Percentiles rank a stretch among this genome's conserved stretches.
phyloP scores from a whole-genome alignment of 1,140 invertebrate species.

The Ostrea edulis region DNA sequence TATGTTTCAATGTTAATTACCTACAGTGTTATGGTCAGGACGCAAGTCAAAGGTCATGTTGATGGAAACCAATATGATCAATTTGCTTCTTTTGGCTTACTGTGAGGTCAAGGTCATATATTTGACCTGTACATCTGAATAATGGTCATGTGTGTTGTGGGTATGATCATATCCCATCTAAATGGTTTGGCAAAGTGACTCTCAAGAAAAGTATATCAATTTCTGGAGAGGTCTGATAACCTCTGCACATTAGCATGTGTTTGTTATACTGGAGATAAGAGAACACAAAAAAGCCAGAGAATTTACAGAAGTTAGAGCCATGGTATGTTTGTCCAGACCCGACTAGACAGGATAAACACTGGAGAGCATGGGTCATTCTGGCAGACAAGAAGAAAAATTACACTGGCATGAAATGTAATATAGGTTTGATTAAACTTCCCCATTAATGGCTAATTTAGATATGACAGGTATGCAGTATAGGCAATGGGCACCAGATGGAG shows the following conservation, averaged over 20 bases:
- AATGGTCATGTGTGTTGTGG: not conserved
- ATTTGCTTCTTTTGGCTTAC: not conserved
- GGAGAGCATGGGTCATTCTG: constrained; percentile 4
- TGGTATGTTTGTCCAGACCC: constrained; percentile 11
- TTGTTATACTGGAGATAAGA: constrained; percentile 28
- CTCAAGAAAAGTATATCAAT: constrained; percentile 9
- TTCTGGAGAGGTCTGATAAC: not conserved
- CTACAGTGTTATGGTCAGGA: not conserved
- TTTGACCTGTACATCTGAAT: not conserved
- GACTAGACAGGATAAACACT: not conserved
- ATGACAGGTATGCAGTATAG: constrained; percentile 33
- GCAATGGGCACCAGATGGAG: constrained; percentile 22
- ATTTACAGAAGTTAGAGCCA: constrained; percentile 27
- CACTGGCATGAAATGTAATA: constrained; percentile 35
- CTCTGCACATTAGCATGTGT: constrained; percentile 32
- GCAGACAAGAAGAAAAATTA: constrained; percentile 35
- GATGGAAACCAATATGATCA: not conserved
- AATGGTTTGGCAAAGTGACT: not conserved
- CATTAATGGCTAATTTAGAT: constrained; percentile 39
- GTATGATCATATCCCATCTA: not conserved
- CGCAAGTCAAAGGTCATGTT: not conserved
- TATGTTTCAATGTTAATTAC: constrained; percentile 27
- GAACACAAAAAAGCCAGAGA: constrained; percentile 26
- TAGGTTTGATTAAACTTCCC: constrained; percentile 38
- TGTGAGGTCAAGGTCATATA: not conserved